Base-by-base conservation (phyloP, 2,888 invertebrate genomes). In the Cetonia aurata region DNA sequence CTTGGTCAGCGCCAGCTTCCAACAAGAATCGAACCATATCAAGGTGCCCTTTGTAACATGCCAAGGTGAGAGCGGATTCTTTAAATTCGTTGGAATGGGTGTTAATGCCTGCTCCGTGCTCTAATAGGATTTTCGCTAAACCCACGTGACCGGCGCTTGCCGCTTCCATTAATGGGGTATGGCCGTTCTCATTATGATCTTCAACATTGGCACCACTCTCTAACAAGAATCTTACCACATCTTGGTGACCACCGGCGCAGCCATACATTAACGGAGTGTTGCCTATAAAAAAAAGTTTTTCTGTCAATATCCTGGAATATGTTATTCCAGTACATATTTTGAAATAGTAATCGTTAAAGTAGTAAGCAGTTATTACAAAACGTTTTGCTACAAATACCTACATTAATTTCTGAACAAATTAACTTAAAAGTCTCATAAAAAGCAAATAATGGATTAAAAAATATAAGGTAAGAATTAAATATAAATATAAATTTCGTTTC, bases 61-160 rank as follows among this genome's bases (percentile, higher is more conserved):
- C 85, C 68, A 95, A 85, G 13, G 84, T 77, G 55, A 77, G 71
- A 44, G 77, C 77, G 37, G 77, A 77, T 87, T 99, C 99, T 86
- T 99, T 98, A 86, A 99, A 98, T 88, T 98, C 98, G 87, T 98
- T 98, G 70, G 98, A 98, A 86, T 98, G 98, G 75, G 98, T 97
- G 89, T 99, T 99, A 82, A 99, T 98, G 77, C 97, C 97, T 75
- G 98, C 98, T 73, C 98, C 98, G 85, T 96, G 92, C 77, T 95
- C 92, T 67, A 98, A 87, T 62, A 98, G 89, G 81, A 97, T 92
- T 87, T 94, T 94, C 0, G 97, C 97, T 12, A 97, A 94, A 82
- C 92, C 93, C 73, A 96, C 96, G 86, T 97, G 96, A 0, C 98
- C 98, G 37, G 96, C 96, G 72, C 95, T 96, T 50, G 97, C 96